Evolutionary conservation across 2,888 invertebrate genomes (phyloP), one percentile per base, ranked within the genome.

Genomic region (Elysia crispata): DNA sequence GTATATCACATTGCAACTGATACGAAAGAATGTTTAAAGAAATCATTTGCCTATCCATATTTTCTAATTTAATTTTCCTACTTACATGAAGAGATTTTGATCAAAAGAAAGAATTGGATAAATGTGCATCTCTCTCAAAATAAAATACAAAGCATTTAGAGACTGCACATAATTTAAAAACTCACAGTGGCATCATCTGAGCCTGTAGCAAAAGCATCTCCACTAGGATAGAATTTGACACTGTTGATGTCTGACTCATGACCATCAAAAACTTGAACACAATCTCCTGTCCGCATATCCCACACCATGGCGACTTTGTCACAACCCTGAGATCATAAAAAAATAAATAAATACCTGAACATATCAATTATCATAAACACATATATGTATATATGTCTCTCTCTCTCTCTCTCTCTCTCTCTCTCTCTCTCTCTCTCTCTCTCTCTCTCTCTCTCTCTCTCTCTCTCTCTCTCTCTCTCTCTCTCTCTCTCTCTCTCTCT

Each of bases 231-330:
- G 94, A 98, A 99, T 92, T 97, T 95, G 76, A 99, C 98, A 91
- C 97, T 96, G 93, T 98, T 99, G 84, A 99, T 97, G 93, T 99
- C 99, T 0, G 98, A 98, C 87, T 97, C 97, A 93, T 99, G 99
- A 25, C 98, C 97, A 93, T 99, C 99, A 93, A 99, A 99, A 54
- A 97, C 97, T 93, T 99, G 99, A 80, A 98, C 98, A 91, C 98
- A 98, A 91, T 97, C 97, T 0, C 99, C 99, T 67, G 97, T 96
- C 88, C 99, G 95, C 97, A 99, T 98, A 93, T 99, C 99, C 99
- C 99, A 99, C 87, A 99, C 96, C 83, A 98, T 95, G 83, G 98
- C 98, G 94, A 97, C 96, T 93, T 97, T 97, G 94, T 99, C 99
- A 93, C 98, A 98, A 91, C 98, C 97, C 95, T 96, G 89, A 70